Base-by-base conservation (phyloP, 1,140 invertebrate genomes). In the Limonius californicus region DNA sequence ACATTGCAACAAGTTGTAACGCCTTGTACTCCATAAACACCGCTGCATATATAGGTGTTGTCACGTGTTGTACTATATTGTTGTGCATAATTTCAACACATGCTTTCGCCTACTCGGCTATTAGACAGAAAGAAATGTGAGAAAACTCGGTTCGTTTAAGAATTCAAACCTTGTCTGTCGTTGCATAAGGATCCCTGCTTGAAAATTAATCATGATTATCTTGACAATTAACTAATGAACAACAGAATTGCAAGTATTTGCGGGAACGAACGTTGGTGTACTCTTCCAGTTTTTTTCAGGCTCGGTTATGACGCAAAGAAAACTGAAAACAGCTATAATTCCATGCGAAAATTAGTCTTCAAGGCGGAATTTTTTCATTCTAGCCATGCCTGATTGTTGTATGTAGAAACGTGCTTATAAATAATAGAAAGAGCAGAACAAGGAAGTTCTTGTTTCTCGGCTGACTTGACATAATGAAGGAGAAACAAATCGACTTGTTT, bases 21-120 rank as follows among this genome's bases (percentile, higher is more conserved):
- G 45, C 14, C 45, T 50, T 50, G 45, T 50, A 50, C 45, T 16
- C 45, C 45, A 50, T 50, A 50, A 50, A 50, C 16, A 50, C 45
- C 45, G 45, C 45, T 50, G 45, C 45, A 50, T 45, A 50, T 50
- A 50, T 50, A 50, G 45, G 45, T 50, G 45, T 50, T 50, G 45
- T 50, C 45, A 50, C 20, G 15, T 50, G 45, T 50, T 50, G 45
- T 50, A 50, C 45, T 50, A 50, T 50, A 50, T 50, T 50, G 45
- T 50, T 50, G 45, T 50, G 45, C 45, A 50, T 50, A 50, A 50
- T 50, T 50, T 50, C 45, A 50, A 50, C 45, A 50, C 45, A 50
- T 50, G 45, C 45, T 50, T 50, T 50, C 45, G 45, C 45, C 45
- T 50, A 50, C 45, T 50, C 45, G 45, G 14, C 45, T 50, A 50